Percentiles rank a stretch among this genome's conserved stretches.
Evolutionary conservation across 2,797 vertebrate species (phyloP).

Genomic region (Chrysocyon brachyurus): DNA sequence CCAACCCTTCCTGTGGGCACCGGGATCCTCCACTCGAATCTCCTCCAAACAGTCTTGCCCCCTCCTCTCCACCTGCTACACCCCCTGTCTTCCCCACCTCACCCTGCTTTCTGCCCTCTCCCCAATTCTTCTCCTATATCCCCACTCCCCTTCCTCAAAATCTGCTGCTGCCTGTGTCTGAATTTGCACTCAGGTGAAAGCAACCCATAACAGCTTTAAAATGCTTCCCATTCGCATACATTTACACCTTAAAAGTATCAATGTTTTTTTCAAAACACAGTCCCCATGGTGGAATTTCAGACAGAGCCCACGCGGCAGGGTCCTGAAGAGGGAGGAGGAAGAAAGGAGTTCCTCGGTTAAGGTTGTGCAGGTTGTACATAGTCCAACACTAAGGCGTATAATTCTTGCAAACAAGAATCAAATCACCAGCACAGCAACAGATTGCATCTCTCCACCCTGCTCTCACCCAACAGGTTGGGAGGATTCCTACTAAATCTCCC

Average conservation of each 20-base stretch:
- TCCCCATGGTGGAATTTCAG: not conserved
- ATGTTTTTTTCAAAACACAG: conserved; percentile 17
- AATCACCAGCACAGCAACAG: not conserved
- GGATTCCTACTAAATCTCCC: not conserved
- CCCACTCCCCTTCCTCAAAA: not conserved
- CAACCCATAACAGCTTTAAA: not conserved
- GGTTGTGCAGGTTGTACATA: not conserved
- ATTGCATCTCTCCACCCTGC: not conserved
- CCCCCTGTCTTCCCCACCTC: not conserved
- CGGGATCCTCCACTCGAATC: not conserved
- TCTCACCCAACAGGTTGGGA: not conserved
- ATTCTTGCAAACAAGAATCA: not conserved
- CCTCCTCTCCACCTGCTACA: not conserved
- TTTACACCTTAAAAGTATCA: not conserved
- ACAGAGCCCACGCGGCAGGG: not conserved
- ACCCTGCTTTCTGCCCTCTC: not conserved
- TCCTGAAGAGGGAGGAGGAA: not conserved
- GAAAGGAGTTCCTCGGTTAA: not conserved
- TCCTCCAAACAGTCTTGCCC: not conserved
- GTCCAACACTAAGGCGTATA: rapidly evolving
- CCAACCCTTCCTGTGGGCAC: not conserved
- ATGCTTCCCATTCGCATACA: not conserved
- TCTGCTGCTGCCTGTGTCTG: not conserved
- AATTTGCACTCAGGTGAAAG: not conserved
- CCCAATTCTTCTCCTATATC: not conserved